Evolutionary conservation across 2,113 vertebrate species (phyloP).

Genomic region (Rynchops niger): DNA sequence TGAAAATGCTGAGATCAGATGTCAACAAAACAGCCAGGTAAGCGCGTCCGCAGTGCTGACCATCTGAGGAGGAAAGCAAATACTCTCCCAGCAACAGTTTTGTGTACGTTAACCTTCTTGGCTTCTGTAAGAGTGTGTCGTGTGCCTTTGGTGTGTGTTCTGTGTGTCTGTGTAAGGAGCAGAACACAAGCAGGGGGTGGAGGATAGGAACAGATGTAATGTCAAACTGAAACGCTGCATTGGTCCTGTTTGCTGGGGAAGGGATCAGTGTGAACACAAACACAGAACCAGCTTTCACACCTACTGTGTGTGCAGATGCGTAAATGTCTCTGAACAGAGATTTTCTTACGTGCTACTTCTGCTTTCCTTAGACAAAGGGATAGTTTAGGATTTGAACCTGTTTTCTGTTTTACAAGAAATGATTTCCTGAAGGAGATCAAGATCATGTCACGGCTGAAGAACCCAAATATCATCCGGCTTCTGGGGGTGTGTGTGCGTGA

Average conservation of each 20-base stretch:
- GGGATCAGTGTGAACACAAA: not conserved
- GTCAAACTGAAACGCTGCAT: not conserved
- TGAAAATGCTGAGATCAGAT: constrained; percentile 94
- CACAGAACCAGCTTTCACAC: not conserved
- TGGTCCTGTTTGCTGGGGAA: not conserved
- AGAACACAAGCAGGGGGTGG: not conserved
- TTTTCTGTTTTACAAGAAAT: constrained; percentile 73
- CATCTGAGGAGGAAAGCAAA: not conserved
- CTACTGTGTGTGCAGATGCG: not conserved
- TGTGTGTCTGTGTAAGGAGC: not conserved
- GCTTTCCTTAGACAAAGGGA: not conserved
- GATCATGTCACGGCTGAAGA: constrained; percentile 95
- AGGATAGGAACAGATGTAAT: rapidly evolving
- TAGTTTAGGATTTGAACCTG: not conserved
- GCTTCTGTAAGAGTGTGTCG: not conserved
- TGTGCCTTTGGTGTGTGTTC: not conserved
- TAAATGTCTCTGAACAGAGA: not conserved
- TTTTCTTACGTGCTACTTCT: not conserved
- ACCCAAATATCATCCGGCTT: constrained; percentile 94
- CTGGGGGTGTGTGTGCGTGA: constrained; percentile 92
- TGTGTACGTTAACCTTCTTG: not conserved
- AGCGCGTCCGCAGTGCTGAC: rapidly evolving
- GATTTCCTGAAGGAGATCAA: constrained; percentile 99
- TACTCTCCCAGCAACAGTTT: not conserved
- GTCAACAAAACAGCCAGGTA: constrained; percentile 97